Conservation (phyloP, 2,888 invertebrate genomes). For the Troides aeacus region DNA sequence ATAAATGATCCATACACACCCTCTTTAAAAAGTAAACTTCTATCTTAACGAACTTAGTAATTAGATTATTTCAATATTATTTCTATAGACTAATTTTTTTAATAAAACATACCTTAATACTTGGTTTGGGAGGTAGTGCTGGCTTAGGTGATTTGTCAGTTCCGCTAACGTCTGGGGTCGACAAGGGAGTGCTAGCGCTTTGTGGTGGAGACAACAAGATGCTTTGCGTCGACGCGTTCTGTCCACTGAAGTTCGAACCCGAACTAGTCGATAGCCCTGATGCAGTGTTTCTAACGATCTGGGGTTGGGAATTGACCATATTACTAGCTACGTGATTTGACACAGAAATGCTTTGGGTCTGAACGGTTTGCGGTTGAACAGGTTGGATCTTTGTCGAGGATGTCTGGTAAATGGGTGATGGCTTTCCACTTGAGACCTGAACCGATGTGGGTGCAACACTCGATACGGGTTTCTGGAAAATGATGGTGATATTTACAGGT, state of each 20-base stretch:
- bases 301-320: constrained; percentile 71
- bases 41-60: background rate
- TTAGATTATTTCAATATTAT: background rate
- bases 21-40: background rate
- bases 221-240: constrained; percentile 68
- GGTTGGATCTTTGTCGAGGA: constrained; percentile 90
- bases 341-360: constrained; percentile 63
- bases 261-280: constrained; percentile 74
- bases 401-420: constrained; percentile 89
- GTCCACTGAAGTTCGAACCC: constrained; percentile 64
- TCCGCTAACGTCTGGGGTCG: constrained; percentile 76
- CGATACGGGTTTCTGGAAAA: constrained; percentile 90
- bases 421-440: constrained; percentile 82
- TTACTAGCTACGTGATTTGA: constrained; percentile 73
- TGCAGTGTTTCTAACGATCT: constrained; percentile 75
- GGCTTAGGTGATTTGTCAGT: constrained; percentile 84
- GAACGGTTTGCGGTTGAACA: constrained; percentile 87
- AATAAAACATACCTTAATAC: constrained; percentile 73
- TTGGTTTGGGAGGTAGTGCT: constrained; percentile 91
- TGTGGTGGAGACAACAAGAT: constrained; percentile 81
- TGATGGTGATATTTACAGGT: constrained; percentile 75
- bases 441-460: constrained; percentile 91
- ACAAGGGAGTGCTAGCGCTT: constrained; percentile 80
- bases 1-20: no score
- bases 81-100: background rate